These are phyloP conservation scores for Rousettus madagascariensis DNA, from an alignment of 2,797 vertebrate genomes.

Conservation along the genomic window DNA sequence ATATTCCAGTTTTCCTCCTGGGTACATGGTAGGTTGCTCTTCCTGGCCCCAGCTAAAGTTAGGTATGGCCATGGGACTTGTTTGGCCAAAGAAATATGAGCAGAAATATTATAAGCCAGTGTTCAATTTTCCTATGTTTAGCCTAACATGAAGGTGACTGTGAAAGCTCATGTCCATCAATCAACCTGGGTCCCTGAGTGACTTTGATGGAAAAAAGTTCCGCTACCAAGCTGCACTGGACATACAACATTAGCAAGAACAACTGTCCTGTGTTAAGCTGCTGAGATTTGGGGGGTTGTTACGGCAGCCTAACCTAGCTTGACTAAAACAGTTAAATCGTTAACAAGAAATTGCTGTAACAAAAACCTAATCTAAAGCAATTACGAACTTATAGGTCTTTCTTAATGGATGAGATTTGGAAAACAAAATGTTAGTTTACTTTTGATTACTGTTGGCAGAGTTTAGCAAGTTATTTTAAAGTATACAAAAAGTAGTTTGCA, in stretches of 20 bases:
- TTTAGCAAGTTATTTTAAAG: slow-evolving; percentile 17
- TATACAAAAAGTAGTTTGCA: not conserved
- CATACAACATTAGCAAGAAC: not conserved
- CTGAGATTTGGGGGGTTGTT: not conserved
- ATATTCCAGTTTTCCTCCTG: slow-evolving; percentile 17
- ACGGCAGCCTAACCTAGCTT: not conserved
- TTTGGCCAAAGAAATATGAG: not conserved
- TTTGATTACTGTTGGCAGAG: not conserved
- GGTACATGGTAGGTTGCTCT: not conserved
- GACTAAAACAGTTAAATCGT: slow-evolving; percentile 22
- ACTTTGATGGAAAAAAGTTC: not conserved
- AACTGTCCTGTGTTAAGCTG: not conserved
- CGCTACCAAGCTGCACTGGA: not conserved
- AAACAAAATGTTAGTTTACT: not conserved
- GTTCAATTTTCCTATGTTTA: slow-evolving; percentile 25
- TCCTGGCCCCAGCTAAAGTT: not conserved
- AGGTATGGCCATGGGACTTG: not conserved
- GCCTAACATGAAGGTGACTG: not conserved
- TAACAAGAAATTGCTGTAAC: slow-evolving; percentile 12
- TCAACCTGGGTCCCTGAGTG: not conserved
- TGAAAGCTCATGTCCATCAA: slow-evolving; percentile 3
- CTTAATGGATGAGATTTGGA: not conserved
- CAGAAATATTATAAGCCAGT: not conserved
- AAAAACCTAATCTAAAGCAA: slow-evolving; percentile 21
- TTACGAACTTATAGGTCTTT: slow-evolving; percentile 15